Evolutionary conservation across 2,888 invertebrate species (phyloP).

Genomic region (Ceriagrion tenellum): DNA sequence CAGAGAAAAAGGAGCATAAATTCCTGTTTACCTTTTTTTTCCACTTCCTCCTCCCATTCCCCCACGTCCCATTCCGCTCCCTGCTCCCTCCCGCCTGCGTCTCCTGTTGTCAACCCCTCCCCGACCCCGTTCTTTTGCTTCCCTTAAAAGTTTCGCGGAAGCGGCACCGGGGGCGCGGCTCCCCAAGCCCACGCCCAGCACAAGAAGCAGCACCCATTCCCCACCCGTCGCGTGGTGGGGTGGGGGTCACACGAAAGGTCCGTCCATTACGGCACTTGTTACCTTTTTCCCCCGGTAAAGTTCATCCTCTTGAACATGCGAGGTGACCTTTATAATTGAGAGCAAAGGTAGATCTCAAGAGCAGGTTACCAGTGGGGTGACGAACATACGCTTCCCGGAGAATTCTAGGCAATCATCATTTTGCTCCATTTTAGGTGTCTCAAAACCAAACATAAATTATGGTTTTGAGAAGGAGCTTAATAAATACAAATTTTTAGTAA

Average conservation of each 20-base stretch:
- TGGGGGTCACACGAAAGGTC: background rate
- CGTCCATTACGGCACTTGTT: background rate
- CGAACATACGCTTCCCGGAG: too few species aligned
- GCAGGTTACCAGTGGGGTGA: too few species aligned
- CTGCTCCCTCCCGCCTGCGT: background rate
- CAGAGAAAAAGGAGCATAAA: slow-evolving; percentile 59
- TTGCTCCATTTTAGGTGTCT: too few species aligned
- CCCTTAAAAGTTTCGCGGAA: background rate
- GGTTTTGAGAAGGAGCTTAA: too few species aligned
- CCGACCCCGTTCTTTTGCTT: background rate
- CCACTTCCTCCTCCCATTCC: background rate
- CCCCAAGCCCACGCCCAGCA: background rate
- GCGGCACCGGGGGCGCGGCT: background rate
- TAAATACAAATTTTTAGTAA: too few species aligned
- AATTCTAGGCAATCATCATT: too few species aligned
- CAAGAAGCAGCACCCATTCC: background rate
- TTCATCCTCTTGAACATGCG: background rate
- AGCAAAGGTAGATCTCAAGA: background rate
- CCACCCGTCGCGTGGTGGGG: too few species aligned
- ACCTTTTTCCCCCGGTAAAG: background rate
- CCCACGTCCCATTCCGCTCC: background rate
- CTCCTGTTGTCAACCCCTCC: background rate
- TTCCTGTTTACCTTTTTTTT: slow-evolving; percentile 56
- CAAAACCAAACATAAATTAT: too few species aligned
- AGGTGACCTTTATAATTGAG: background rate